Conservation (phyloP, 2,888 invertebrate species). For the Piscicola geometra region DNA sequence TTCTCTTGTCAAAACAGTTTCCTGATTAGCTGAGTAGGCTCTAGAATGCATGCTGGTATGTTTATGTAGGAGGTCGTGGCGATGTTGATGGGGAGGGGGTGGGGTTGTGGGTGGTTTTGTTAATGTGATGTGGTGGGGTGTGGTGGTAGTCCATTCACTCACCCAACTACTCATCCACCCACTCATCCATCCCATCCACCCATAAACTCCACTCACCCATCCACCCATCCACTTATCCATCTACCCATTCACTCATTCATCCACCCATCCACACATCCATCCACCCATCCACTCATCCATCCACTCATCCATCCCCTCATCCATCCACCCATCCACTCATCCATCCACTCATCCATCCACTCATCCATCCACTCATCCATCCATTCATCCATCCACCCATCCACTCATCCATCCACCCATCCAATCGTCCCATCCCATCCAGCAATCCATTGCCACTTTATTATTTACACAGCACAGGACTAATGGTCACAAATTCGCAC, state of each 20-base stretch:
- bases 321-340: slow-evolving; percentile 4
- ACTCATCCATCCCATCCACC: neutral
- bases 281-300: slow-evolving; percentile 3
- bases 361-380: no score
- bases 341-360: neutral
- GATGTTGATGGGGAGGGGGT: no score
- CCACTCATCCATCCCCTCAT: slow-evolving; percentile 1
- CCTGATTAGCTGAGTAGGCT: neutral
- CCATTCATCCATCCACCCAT: no score
- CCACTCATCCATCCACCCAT: no score
- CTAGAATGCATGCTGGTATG: slow-evolving; percentile 10
- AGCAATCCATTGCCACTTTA: no score
- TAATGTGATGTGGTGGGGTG: slow-evolving; percentile 5
- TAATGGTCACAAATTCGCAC: neutral
- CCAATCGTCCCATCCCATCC: no score
- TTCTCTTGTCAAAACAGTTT: no score
- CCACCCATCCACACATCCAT: neutral
- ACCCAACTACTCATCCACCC: slow-evolving; percentile 1
- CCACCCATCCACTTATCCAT: slow-evolving; percentile 14
- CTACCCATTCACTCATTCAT: slow-evolving; percentile 20
- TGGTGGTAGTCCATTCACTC: neutral
- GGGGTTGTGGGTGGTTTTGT: slow-evolving; percentile 6
- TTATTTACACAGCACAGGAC: neutral
- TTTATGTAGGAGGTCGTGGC: no score
- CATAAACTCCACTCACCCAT: neutral